Evolutionary conservation across 2,888 invertebrate species (phyloP).

Genomic region (Halictus quadricinctus): DNA sequence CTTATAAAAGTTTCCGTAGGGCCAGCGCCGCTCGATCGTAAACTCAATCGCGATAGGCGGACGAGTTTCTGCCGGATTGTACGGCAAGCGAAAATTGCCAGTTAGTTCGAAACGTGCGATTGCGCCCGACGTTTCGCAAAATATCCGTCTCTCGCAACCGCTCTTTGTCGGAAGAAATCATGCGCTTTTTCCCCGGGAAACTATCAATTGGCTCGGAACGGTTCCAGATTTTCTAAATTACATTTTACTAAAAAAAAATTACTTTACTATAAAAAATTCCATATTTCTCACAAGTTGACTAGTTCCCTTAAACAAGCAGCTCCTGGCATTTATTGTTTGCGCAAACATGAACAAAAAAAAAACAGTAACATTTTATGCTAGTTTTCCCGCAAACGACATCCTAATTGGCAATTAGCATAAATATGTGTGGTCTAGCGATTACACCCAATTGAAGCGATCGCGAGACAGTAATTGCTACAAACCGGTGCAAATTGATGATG

Average conservation of each 20-base stretch:
- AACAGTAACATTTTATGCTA: neutral
- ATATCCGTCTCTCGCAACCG: neutral
- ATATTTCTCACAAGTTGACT: too few relatives aligned
- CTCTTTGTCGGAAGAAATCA: constrained; percentile 25
- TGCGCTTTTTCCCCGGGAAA: neutral
- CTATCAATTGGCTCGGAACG: neutral
- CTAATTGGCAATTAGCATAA: neutral
- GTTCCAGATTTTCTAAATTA: too few relatives aligned
- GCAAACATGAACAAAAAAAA: too few relatives aligned
- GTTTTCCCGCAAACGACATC: neutral
- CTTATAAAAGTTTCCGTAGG: constrained; percentile 55
- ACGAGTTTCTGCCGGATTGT: constrained; percentile 60
- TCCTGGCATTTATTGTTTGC: neutral
- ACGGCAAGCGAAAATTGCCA: constrained; percentile 44
- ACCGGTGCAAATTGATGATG: neutral
- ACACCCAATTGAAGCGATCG: neutral
- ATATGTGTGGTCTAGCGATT: neutral
- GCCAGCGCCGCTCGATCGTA: constrained; percentile 49
- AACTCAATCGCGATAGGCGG: constrained; percentile 50
- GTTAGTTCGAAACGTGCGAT: constrained; percentile 43
- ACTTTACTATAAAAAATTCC: too few relatives aligned
- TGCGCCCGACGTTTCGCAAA: constrained; percentile 38
- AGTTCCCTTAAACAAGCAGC: neutral
- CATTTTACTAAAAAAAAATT: too few relatives aligned
- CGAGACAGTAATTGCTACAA: neutral